Evolutionary conservation across 2,797 vertebrate species (phyloP), one percentile per base, ranked within the genome.

Genomic region (Malacoctenus gilli): DNA sequence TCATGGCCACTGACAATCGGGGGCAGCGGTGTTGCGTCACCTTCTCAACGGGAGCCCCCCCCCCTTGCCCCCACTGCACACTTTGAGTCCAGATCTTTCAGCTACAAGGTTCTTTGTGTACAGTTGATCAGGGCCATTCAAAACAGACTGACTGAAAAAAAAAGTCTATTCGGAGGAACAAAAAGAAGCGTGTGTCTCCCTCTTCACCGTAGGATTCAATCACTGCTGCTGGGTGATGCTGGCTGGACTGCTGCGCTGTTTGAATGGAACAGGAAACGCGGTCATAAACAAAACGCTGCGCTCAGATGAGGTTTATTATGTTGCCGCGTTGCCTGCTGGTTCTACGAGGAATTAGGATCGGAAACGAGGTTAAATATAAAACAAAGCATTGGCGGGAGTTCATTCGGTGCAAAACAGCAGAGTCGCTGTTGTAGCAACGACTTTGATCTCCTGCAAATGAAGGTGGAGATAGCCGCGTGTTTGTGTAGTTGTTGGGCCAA

Each of bases 291-390:
- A 16, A 19, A 50, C 15, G 50, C 5, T 48, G 32, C 64, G 42
- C 61, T 46, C 57, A 40, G 54, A 51, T 61, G 57, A 6, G 77
- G 71, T 79, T 80, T 58, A 49, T 42, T 15, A 30, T 46, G 77
- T 88, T 80, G 68, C 78, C 55, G 75, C 85, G 57, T 77, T 66
- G 28, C 71, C 49, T 65, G 58, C 58, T 62, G 35, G 50, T 38
- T 59, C 35, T 44, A 30, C 71, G 59, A 69, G 30, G 34, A 54
- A 25, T 52, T 59, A 38, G 48, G 56, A 65, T n/a, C 25, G 64
- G 32, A 59, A 11, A 16, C 31, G 7, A 41, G 59, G 57, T 19
- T n/a, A n/a, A n/a, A n/a, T n/a, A n/a, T n/a, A n/a, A n/a, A n/a
- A 5, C 18, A 38, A 58, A 80, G 53, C 37, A 59, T 44, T 61